A percentile compares a stretch with the other conserved stretches of the same genome.
phyloP scores from a whole-genome alignment of 2,797 vertebrate species.

The Sciurus carolinensis region DNA sequence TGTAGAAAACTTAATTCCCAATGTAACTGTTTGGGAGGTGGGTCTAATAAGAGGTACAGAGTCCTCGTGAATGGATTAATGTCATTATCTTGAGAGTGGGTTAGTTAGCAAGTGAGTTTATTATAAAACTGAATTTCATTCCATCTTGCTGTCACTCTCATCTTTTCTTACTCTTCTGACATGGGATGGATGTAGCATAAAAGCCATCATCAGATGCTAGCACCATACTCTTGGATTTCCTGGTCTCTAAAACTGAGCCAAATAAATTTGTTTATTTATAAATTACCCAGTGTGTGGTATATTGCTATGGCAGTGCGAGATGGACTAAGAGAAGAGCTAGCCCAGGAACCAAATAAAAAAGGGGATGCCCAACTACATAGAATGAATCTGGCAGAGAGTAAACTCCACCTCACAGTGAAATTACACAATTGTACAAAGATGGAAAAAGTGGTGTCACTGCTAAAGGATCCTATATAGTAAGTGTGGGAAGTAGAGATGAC shows the following conservation, averaged over 20 bases:
- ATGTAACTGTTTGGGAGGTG: background rate
- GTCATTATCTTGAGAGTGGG: background rate
- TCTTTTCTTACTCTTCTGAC: background rate
- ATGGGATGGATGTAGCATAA: background rate
- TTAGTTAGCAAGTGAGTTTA: background rate
- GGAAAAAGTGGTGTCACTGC: background rate
- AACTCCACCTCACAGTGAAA: background rate
- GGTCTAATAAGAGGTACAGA: background rate
- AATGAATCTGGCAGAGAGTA: background rate
- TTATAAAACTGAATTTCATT: background rate
- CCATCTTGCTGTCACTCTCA: background rate
- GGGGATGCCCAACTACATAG: background rate
- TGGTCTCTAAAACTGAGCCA: background rate
- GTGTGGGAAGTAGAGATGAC: background rate
- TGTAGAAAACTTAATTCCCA: background rate
- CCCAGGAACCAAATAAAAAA: background rate
- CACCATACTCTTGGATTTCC: background rate
- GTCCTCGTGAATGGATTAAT: background rate
- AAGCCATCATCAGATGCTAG: background rate
- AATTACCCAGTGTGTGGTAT: background rate
- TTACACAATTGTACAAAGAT: background rate
- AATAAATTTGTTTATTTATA: background rate
- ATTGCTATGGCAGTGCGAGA: background rate
- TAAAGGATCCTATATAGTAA: background rate
- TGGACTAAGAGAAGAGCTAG: background rate